Conservation (phyloP, 2,888 invertebrate genomes). For the Tetropium fuscum region DNA sequence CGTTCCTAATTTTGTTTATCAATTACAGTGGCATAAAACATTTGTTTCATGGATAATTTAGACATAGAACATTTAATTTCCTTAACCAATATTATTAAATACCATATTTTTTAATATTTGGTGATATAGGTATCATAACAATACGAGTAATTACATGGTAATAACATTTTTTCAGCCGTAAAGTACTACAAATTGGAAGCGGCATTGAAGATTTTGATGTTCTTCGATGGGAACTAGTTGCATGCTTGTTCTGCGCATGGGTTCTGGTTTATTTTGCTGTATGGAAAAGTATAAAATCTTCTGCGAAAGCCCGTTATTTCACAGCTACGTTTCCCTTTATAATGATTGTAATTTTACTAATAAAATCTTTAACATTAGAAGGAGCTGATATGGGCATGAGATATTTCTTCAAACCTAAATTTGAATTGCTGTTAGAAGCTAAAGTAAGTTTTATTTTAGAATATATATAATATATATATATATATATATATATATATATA, state of each 20-base stretch:
- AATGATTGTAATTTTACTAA: conserved; percentile 86
- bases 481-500: not conserved
- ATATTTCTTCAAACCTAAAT: conserved; percentile 90
- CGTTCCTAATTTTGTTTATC: too few relatives aligned
- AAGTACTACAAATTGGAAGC: conserved; percentile 85
- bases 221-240: conserved; percentile 89
- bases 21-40: too few relatives aligned
- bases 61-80: too few relatives aligned
- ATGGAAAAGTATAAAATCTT: conserved; percentile 97
- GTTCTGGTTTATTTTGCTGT: conserved; percentile 94
- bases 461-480: not conserved
- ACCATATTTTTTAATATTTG: too few relatives aligned
- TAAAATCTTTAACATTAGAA: conserved; percentile 89
- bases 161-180: conserved; percentile 73
- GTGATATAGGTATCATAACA: too few relatives aligned
- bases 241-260: conserved; percentile 93
- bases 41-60: too few relatives aligned
- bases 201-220: conserved; percentile 87
- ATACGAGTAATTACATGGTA: too few relatives aligned
- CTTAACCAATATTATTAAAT: too few relatives aligned
- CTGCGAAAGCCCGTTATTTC: conserved; percentile 90
- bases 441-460: conserved; percentile 69
- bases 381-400: conserved; percentile 88
- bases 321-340: conserved; percentile 94
- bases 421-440: conserved; percentile 84